A percentile compares a stretch with the other conserved stretches of the same genome.
phyloP scores from a whole-genome alignment of 1,140 invertebrate genomes.

The Formica exsecta region DNA sequence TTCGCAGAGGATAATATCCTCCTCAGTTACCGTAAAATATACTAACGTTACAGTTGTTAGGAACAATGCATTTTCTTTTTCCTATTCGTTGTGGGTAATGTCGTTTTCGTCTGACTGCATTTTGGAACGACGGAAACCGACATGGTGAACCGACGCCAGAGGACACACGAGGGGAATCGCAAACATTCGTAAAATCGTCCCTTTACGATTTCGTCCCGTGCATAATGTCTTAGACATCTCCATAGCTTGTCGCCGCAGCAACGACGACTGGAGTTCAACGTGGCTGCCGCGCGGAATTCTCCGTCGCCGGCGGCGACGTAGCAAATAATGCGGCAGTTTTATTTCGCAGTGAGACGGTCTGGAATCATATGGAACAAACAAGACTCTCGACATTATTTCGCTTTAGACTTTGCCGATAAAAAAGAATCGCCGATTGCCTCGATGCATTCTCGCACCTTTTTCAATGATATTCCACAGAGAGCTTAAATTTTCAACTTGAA shows the following conservation, averaged over 20 bases:
- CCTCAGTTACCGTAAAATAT: too few species aligned
- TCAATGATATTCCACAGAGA: too few species aligned
- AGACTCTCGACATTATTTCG: slow-evolving; percentile 21
- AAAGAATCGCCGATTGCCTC: too few species aligned
- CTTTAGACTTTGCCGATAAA: not conserved
- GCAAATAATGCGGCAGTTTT: slow-evolving; percentile 49
- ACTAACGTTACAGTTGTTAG: too few species aligned
- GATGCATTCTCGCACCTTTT: too few species aligned
- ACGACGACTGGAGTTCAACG: slow-evolving; percentile 39
- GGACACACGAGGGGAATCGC: slow-evolving; percentile 33
- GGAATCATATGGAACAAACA: not conserved
- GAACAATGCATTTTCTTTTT: not conserved
- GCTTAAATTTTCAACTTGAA: too few species aligned
- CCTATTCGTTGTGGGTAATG: not conserved
- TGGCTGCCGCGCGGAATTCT: not conserved
- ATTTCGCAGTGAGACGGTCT: not conserved
- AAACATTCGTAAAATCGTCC: slow-evolving; percentile 82
- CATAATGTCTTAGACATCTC: slow-evolving; percentile 84
- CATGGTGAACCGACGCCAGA: not conserved
- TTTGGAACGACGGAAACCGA: slow-evolving; percentile 8
- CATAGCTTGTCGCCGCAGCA: slow-evolving; percentile 75
- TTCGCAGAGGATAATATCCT: too few species aligned
- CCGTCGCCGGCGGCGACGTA: slow-evolving; percentile 15
- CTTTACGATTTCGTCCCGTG: slow-evolving; percentile 80
- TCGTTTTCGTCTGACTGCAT: not conserved